phyloP scores from a whole-genome alignment of 2,113 vertebrate genomes.

The Scortum barcoo region DNA sequence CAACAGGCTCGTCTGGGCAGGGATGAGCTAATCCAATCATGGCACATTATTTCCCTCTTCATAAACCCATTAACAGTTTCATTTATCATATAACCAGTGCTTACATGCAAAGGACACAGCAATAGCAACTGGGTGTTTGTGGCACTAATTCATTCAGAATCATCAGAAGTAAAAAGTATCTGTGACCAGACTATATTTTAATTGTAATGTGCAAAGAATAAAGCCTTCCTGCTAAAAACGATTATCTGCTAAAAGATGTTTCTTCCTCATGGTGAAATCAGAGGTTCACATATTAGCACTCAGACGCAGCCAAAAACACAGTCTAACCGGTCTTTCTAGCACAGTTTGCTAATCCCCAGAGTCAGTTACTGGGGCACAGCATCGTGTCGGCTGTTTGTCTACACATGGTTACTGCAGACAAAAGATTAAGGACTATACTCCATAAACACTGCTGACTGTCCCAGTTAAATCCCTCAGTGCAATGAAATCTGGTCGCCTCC shows the following conservation, averaged over 20 bases:
- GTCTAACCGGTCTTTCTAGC: conserved; percentile 40
- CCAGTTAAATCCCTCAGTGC: conserved; percentile 30
- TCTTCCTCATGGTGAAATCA: not conserved
- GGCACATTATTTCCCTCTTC: not conserved
- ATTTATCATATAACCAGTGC: conserved; percentile 15
- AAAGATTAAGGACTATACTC: conserved; percentile 68
- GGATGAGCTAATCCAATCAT: conserved; percentile 25
- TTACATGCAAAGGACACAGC: not conserved
- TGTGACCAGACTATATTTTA: not conserved
- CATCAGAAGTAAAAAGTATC: not conserved
- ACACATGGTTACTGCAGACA: conserved; percentile 46
- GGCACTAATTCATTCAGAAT: not conserved
- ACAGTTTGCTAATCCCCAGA: conserved; percentile 71
- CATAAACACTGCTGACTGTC: conserved; percentile 45
- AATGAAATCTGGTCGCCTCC: not conserved
- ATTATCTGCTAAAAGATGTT: not conserved
- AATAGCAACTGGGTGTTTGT: not conserved
- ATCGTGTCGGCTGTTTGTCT: conserved; percentile 52
- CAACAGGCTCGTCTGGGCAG: conserved; percentile 34
- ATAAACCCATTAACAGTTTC: conserved; percentile 10
- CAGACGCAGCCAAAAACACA: conserved; percentile 40
- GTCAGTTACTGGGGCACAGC: conserved; percentile 71
- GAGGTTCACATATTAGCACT: conserved; percentile 17
- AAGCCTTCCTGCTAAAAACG: not conserved
- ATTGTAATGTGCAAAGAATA: not conserved